These are phyloP conservation scores for Colletes gigas DNA, from an alignment of 1,140 invertebrate genomes.

Conservation along the genomic window DNA sequence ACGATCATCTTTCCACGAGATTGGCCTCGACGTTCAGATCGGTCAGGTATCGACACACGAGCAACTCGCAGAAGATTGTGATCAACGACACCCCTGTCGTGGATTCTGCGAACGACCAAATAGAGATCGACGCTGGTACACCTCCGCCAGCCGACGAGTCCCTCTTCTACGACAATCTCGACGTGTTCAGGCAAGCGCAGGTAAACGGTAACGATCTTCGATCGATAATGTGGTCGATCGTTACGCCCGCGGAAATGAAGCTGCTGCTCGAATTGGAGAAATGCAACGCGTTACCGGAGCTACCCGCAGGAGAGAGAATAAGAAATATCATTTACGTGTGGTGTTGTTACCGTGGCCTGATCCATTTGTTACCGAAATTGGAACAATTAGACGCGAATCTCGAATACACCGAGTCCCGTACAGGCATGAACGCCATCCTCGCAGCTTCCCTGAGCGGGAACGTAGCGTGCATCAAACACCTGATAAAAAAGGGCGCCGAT, in stretches of 20 bases:
- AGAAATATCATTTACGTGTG: constrained; percentile 74
- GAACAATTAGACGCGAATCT: constrained; percentile 68
- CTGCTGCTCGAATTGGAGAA: constrained; percentile 77
- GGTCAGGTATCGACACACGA: constrained; percentile 32
- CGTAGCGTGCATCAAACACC: constrained; percentile 71
- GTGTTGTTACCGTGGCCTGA: constrained; percentile 74
- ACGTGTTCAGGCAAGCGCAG: constrained; percentile 72
- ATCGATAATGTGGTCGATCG: constrained; percentile 76
- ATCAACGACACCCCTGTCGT: constrained; percentile 14
- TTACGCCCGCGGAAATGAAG: constrained; percentile 75
- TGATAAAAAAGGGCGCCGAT: constrained; percentile 74
- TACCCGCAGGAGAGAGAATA: constrained; percentile 50
- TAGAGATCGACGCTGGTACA: constrained; percentile 76
- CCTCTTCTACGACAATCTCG: constrained; percentile 76
- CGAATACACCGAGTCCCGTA: constrained; percentile 72
- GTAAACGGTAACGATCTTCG: constrained; percentile 77
- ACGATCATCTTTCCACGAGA: constrained; percentile 55
- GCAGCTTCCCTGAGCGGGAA: constrained; percentile 73
- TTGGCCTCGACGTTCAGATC: constrained; percentile 68
- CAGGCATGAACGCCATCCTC: constrained; percentile 73
- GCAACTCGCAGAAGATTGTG: constrained; percentile 55
- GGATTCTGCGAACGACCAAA: constrained; percentile 51
- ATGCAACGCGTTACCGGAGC: constrained; percentile 54
- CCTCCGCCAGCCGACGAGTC: constrained; percentile 76
- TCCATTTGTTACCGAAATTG: constrained; percentile 68